Conservation (phyloP, 53 echinoderm and acorn worm genomes). For the Henricia sp. region DNA sequence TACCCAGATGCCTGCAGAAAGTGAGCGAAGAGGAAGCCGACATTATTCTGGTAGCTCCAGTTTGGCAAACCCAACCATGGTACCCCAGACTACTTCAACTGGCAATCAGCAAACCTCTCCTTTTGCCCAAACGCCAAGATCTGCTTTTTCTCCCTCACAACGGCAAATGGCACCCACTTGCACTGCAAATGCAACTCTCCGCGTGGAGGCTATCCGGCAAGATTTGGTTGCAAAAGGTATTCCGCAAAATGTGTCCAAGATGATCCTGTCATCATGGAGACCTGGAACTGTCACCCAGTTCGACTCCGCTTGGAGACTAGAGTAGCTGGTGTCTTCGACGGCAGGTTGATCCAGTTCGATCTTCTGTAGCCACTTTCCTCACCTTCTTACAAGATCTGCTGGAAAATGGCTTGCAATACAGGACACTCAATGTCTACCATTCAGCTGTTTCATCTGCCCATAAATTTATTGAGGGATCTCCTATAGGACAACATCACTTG, state of each 20-base stretch:
- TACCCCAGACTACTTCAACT: background rate
- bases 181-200: slow-evolving; percentile 1
- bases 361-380: background rate
- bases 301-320: background rate
- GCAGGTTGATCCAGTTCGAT: slow-evolving; percentile 35
- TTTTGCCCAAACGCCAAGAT: background rate
- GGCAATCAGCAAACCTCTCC: background rate
- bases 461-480: background rate
- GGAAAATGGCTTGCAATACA: background rate
- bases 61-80: slow-evolving; percentile 40
- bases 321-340: slow-evolving; percentile 9
- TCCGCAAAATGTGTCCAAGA: background rate
- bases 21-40: background rate
- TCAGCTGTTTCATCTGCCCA: slow-evolving; percentile 1
- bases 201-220: slow-evolving; percentile 38
- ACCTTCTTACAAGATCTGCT: slow-evolving; percentile 12
- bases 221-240: background rate
- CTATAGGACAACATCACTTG: slow-evolving; percentile 32
- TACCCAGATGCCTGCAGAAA: background rate
- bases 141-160: background rate
- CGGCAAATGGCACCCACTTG: background rate
- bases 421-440: background rate
- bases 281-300: background rate
- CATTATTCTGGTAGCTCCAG: slow-evolving; percentile 5
- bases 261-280: slow-evolving; percentile 15